Evolutionary conservation across 2,888 invertebrate species (phyloP).

Genomic region (Masnerella sp.): DNA sequence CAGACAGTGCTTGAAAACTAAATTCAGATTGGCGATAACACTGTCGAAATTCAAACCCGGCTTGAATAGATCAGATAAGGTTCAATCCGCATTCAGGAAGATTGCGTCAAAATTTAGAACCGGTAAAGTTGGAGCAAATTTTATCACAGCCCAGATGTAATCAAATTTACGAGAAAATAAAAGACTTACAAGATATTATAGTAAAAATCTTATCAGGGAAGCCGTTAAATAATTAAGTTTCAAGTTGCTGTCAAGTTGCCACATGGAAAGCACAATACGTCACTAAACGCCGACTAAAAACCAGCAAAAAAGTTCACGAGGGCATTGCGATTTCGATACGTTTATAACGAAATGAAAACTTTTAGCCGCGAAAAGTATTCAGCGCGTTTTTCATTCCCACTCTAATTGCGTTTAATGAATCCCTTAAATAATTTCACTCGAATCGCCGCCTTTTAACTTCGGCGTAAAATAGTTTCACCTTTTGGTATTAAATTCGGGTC

Average conservation of each 20-base stretch:
- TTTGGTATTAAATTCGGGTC: slow-evolving; percentile 11
- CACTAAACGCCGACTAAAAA: not conserved
- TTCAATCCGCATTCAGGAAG: slow-evolving; percentile 25
- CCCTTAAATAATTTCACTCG: slow-evolving; percentile 6
- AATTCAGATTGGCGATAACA: slow-evolving; percentile 46
- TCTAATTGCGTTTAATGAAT: slow-evolving; percentile 25
- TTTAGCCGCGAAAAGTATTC: slow-evolving; percentile 2
- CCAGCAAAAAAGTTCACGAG: not conserved
- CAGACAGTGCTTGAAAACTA: slow-evolving; percentile 10
- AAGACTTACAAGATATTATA: slow-evolving; percentile 17
- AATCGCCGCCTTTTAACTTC: slow-evolving; percentile 18
- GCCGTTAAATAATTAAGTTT: slow-evolving; percentile 19
- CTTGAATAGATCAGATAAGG: slow-evolving; percentile 44
- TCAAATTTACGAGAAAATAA: slow-evolving; percentile 34
- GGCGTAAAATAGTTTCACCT: slow-evolving; percentile 14
- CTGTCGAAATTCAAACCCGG: slow-evolving; percentile 43
- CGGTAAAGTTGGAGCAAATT: slow-evolving; percentile 25
- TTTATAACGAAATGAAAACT: slow-evolving; percentile 17
- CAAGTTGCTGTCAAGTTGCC: slow-evolving; percentile 7
- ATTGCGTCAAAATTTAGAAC: slow-evolving; percentile 47
- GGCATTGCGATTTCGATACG: slow-evolving; percentile 7
- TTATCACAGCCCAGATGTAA: slow-evolving; percentile 34
- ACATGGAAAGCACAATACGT: slow-evolving; percentile 6
- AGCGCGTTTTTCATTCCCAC: slow-evolving; percentile 8
- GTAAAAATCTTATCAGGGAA: slow-evolving; percentile 5